A percentile compares a stretch with the other conserved stretches of the same genome.
Evolutionary conservation across 2,888 invertebrate species (phyloP).

Genomic region (Mesoligia furuncula): DNA sequence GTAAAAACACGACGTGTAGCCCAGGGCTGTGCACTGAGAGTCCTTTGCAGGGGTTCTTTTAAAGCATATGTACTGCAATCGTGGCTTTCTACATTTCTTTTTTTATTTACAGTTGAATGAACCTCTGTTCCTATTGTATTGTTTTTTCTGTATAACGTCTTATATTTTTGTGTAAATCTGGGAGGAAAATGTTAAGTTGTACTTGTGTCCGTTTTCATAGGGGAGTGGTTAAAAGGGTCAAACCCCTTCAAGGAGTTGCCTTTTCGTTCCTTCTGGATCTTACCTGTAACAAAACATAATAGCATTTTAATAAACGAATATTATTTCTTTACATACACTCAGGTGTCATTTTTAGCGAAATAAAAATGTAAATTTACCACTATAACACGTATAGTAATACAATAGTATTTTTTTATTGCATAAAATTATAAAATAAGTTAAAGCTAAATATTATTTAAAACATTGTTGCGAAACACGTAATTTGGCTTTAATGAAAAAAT

Average conservation of each 20-base stretch:
- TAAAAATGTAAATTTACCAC: neutral
- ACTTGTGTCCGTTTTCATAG: neutral
- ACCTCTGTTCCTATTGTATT: conserved; percentile 47
- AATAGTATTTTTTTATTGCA: neutral
- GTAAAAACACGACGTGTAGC: conserved; percentile 55
- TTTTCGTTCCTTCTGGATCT: conserved; percentile 1
- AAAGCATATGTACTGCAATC: conserved; percentile 62
- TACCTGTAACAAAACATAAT: conserved; percentile 51
- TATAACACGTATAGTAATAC: neutral
- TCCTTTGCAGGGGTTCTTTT: conserved; percentile 68
- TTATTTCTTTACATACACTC: neutral
- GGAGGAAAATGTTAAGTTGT: neutral
- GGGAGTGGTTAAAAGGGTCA: neutral
- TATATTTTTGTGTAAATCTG: neutral
- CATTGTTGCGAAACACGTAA: neutral
- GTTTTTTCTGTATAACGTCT: conserved; percentile 8
- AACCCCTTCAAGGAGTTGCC: neutral
- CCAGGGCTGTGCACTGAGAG: conserved; percentile 65
- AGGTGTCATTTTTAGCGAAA: neutral
- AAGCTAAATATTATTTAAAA: neutral
- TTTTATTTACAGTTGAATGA: conserved; percentile 67
- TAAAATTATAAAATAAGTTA: neutral
- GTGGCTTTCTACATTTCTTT: conserved; percentile 56
- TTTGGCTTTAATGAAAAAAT: neutral
- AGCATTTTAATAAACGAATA: neutral